Percentiles rank a stretch among this genome's conserved stretches.
Conservation (phyloP, 2,797 vertebrate genomes). For the Melanotaenia boesemani region DNA sequence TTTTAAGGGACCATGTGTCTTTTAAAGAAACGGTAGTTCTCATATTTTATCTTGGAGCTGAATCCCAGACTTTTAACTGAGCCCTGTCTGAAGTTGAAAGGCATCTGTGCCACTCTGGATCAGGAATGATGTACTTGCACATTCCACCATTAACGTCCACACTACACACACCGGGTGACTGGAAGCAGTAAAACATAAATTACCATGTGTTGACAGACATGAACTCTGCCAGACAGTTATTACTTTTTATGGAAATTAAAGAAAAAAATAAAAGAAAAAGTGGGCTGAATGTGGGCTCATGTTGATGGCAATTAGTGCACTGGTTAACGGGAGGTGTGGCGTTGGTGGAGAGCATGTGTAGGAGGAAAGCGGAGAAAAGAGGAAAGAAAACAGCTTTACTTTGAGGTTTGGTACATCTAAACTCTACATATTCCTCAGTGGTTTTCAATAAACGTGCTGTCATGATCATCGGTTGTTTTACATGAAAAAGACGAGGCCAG, state of each 20-base stretch:
- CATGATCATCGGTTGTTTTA: slow-evolving; percentile 43
- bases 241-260: slow-evolving; percentile 19
- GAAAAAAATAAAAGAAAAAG: slow-evolving; percentile 9
- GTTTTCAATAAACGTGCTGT: slow-evolving; percentile 48
- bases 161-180: slow-evolving; percentile 19
- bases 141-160: slow-evolving; percentile 32
- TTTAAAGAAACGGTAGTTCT: not conserved
- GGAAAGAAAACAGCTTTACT: not conserved
- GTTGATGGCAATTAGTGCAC: slow-evolving; percentile 62
- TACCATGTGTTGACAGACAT: slow-evolving; percentile 58
- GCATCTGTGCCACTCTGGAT: slow-evolving; percentile 38
- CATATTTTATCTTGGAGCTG: slow-evolving; percentile 34
- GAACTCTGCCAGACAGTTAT: slow-evolving; percentile 46
- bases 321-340: slow-evolving; percentile 31
- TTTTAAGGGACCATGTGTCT: not conserved
- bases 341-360: slow-evolving; percentile 21
- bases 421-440: slow-evolving; percentile 24
- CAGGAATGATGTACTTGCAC: slow-evolving; percentile 9
- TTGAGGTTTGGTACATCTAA: slow-evolving; percentile 35
- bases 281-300: slow-evolving; percentile 46
- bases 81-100: slow-evolving; percentile 49
- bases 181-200: slow-evolving; percentile 50
- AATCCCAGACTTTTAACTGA: slow-evolving; percentile 32
- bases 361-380: slow-evolving; percentile 37
- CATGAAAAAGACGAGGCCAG: slow-evolving; percentile 41